Percentiles rank a stretch among this genome's conserved stretches.
Conservation (phyloP, 2,888 invertebrate genomes). For the Pemphredon lugubris region DNA sequence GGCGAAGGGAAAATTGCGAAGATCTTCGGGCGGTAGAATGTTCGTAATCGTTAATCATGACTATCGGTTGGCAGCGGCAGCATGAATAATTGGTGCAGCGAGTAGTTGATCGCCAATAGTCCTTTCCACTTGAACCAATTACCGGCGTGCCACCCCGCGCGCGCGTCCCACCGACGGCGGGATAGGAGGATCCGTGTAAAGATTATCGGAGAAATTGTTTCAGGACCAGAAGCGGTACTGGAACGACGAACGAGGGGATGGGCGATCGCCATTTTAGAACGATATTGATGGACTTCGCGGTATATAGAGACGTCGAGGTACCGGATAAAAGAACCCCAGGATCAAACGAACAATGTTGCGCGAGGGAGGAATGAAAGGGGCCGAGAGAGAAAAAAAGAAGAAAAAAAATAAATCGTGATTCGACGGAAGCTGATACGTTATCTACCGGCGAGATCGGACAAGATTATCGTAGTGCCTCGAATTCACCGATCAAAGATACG, state of each 20-base stretch:
- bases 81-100: conserved; percentile 62
- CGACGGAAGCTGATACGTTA: no score
- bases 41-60: conserved; percentile 58
- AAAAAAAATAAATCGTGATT: no score
- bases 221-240: conserved; percentile 41
- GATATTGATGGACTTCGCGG: conserved; percentile 54
- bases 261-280: conserved; percentile 28
- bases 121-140: conserved; percentile 60
- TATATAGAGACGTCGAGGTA: conserved; percentile 30
- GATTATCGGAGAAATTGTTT: conserved; percentile 64
- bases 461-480: no score
- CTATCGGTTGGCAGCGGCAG: conserved; percentile 46
- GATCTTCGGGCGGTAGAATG: conserved; percentile 16
- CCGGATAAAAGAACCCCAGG: conserved; percentile 35
- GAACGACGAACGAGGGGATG: conserved; percentile 18
- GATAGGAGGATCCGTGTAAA: conserved; percentile 45
- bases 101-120: conserved; percentile 40
- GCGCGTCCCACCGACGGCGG: conserved; percentile 6
- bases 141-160: conserved; percentile 30
- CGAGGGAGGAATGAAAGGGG: conserved; percentile 2
- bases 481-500: no score
- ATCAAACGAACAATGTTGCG: conserved; percentile 24
- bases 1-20: conserved; percentile 38
- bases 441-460: no score
- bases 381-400: not conserved